Evolutionary conservation across 2,888 invertebrate species (phyloP), one percentile per base, ranked within the genome.

Genomic region (Thera obeliscata): DNA sequence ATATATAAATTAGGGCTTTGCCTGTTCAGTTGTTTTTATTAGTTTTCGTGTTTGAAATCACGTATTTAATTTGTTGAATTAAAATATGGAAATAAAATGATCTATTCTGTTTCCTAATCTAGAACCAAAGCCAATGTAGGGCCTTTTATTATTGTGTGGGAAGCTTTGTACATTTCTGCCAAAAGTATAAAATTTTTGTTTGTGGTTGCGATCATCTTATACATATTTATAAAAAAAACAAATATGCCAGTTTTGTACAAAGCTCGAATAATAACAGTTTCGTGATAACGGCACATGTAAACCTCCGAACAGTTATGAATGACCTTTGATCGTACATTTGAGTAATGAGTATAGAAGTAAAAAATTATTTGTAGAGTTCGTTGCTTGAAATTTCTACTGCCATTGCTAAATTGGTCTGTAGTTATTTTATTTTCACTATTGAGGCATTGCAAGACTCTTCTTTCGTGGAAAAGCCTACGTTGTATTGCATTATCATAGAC

Each of bases 41-140:
- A 5, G 5, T 41, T 41, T 5, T 4, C 1, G 41, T 7, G 41
- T 41, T 41, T 41, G 41, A 7, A 22, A 6, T 41, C 7, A 41
- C 6, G 41, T 41, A 7, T 41, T 41, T 41, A 7, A 9, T 55
- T 55, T 36, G 35, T 55, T n/a, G 5, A 55, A 55, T 22, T 2
- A 49, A 49, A 50, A 22, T 22, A 41, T 46, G 43, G 43, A 46
- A 9, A 9, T 46, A 1, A 41, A 22, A 38, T 33, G n/a, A 56
- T 41, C 12, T 4, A n/a, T 38, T 7, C 12, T 3, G 41, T 6
- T 55, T 46, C 35, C 35, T 36, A n/a, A 55, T 43, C 38, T 11
- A 56, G 6, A 56, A 56, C 12, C 60, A 66, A 69, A 69, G 60
- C 66, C 63, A 49, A 66, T 66, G 66, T 36, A 69, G 63, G 22